phyloP scores from a whole-genome alignment of 2,888 invertebrate genomes.

The Azorinus chamasolen region DNA sequence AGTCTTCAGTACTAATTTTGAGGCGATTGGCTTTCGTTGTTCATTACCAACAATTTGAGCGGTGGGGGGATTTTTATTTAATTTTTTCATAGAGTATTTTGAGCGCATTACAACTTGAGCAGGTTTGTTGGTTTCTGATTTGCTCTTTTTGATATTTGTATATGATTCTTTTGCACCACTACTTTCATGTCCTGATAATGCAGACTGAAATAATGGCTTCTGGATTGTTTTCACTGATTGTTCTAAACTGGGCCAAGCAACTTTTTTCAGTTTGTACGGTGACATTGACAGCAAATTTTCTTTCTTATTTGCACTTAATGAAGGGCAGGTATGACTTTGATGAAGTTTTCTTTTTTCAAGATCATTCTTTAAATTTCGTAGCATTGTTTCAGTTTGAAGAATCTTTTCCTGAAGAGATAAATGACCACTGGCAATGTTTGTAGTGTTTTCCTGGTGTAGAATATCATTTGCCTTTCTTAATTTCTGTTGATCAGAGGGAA shows the following conservation, averaged over 20 bases:
- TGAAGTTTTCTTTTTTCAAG: background rate
- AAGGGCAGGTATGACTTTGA: too few relatives aligned
- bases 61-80: too few relatives aligned
- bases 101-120: too few relatives aligned
- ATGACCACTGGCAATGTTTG: background rate
- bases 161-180: too few relatives aligned
- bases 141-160: too few relatives aligned
- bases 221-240: background rate
- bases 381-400: constrained; percentile 25
- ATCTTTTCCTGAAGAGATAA: constrained; percentile 15
- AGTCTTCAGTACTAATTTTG: background rate
- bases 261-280: constrained; percentile 6
- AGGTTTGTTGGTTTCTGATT: background rate
- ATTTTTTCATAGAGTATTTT: too few relatives aligned
- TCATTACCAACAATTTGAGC: too few relatives aligned
- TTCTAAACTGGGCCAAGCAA: background rate
- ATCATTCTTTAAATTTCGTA: constrained; percentile 15
- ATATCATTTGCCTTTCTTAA: too few relatives aligned
- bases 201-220: background rate
- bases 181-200: too few relatives aligned
- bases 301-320: too few relatives aligned
- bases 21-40: background rate
- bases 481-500: too few relatives aligned
- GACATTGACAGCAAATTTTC: background rate
- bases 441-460: background rate